A percentile compares a stretch with the other conserved stretches of the same genome.
Evolutionary conservation across 2,888 invertebrate genomes (phyloP).

Genomic region (Apotomis turbidana): DNA sequence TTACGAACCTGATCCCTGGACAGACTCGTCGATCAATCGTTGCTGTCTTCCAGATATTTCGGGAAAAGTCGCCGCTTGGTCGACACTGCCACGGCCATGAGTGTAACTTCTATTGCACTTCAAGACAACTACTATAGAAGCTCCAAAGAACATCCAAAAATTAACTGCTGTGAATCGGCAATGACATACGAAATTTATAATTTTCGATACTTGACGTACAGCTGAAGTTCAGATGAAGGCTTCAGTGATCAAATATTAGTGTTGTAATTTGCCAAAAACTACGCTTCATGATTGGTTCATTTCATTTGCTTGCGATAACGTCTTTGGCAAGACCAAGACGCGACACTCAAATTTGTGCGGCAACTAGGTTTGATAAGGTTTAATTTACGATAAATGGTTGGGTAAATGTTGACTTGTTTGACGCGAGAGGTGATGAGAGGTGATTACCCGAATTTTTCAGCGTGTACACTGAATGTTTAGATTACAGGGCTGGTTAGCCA

Average conservation of each 20-base stretch:
- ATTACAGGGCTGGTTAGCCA: too few species aligned
- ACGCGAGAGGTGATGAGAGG: not conserved
- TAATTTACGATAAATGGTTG: not conserved
- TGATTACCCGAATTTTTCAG: not conserved
- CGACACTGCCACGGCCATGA: conserved; percentile 14
- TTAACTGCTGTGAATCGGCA: too few species aligned
- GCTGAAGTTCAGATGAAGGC: too few species aligned
- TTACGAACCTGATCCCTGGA: not conserved
- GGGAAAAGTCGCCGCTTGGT: conserved; percentile 18
- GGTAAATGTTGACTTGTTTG: conserved; percentile 5
- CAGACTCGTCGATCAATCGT: conserved; percentile 9
- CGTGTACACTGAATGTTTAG: too few species aligned
- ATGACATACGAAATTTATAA: not conserved
- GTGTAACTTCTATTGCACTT: not conserved
- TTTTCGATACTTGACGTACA: not conserved
- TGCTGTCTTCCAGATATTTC: conserved; percentile 28
- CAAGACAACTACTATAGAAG: too few species aligned
- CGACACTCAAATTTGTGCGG: conserved; percentile 6
- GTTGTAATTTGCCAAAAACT: conserved; percentile 20
- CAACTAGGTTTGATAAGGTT: conserved; percentile 19
- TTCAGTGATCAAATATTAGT: conserved; percentile 23
- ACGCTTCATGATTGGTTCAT: conserved; percentile 17
- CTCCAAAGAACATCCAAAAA: too few species aligned
- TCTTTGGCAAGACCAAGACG: conserved; percentile 2
- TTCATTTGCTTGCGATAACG: conserved; percentile 12